Conservation (phyloP, 1,140 invertebrate genomes). For the Trichonephila inaurata region DNA sequence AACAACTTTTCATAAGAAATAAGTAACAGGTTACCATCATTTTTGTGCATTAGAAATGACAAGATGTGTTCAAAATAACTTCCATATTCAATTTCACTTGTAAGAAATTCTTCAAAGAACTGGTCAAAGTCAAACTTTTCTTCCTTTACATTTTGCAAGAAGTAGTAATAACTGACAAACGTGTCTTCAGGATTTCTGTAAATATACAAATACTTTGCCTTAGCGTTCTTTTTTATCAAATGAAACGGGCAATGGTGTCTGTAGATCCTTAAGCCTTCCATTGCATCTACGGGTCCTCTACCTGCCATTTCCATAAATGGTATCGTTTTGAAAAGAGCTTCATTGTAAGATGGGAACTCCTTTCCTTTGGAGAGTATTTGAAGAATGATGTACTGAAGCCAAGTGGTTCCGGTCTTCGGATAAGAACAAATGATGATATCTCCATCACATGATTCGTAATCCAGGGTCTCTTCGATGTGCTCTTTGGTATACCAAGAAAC, state of each 20-base stretch:
- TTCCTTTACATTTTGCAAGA: neutral
- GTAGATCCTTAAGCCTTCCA: neutral
- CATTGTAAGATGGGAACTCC: neutral
- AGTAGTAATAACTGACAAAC: neutral
- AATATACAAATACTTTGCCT: neutral
- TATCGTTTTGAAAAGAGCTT: neutral
- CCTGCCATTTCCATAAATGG: conserved; percentile 43
- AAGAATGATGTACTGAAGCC: conserved; percentile 57
- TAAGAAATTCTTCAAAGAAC: neutral
- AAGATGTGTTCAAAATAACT: conserved; percentile 23
- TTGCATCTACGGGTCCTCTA: neutral
- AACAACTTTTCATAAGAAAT: neutral
- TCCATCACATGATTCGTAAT: conserved; percentile 60
- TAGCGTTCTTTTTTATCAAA: neutral
- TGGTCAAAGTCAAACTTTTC: neutral
- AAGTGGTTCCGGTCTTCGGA: conserved; percentile 60
- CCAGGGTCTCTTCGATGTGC: neutral
- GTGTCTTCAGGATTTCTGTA: neutral
- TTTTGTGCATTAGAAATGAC: neutral
- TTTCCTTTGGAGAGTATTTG: conserved; percentile 36
- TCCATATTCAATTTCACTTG: neutral
- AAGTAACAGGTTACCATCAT: neutral
- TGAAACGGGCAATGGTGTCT: neutral
- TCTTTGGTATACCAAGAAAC: neutral
- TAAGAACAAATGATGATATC: conserved; percentile 53